phyloP scores from a whole-genome alignment of 2,888 invertebrate genomes.

The Melieria picta region DNA sequence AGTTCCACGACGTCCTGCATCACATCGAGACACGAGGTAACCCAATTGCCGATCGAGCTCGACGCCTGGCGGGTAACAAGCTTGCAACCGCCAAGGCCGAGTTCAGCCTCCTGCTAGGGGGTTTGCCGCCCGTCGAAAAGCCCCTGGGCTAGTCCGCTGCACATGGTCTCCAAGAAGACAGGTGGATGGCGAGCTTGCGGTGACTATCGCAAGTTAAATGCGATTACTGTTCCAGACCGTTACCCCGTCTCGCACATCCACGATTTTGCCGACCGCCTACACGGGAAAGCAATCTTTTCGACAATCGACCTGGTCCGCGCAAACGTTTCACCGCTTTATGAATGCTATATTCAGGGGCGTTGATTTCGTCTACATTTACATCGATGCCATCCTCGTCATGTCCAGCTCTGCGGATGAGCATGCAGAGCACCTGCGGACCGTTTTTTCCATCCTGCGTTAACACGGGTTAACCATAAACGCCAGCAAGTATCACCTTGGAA shows the following conservation, averaged over 20 bases:
- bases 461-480: no score
- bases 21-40: slow-evolving; percentile 15
- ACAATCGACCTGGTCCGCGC: slow-evolving; percentile 20
- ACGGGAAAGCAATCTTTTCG: slow-evolving; percentile 31
- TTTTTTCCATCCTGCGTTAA: no score
- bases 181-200: slow-evolving; percentile 19
- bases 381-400: slow-evolving; percentile 52
- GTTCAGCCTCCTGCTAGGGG: background rate
- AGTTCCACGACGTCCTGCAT: background rate
- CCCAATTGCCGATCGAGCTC: background rate
- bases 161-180: slow-evolving; percentile 6
- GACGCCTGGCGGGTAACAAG: slow-evolving; percentile 11
- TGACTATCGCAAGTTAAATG: slow-evolving; percentile 11
- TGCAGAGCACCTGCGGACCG: no score
- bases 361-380: slow-evolving; percentile 47
- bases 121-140: slow-evolving; percentile 2
- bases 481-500: background rate
- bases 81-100: background rate
- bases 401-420: slow-evolving; percentile 17
- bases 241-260: slow-evolving; percentile 55
- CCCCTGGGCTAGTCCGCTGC: slow-evolving; percentile 6
- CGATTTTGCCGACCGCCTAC: slow-evolving; percentile 42
- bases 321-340: slow-evolving; percentile 47
- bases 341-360: slow-evolving; percentile 46
- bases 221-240: slow-evolving; percentile 8